Percentiles rank a stretch among this genome's conserved stretches.
Evolutionary conservation across 2,888 invertebrate genomes (phyloP).

Genomic region (Sylvicola cinctus): DNA sequence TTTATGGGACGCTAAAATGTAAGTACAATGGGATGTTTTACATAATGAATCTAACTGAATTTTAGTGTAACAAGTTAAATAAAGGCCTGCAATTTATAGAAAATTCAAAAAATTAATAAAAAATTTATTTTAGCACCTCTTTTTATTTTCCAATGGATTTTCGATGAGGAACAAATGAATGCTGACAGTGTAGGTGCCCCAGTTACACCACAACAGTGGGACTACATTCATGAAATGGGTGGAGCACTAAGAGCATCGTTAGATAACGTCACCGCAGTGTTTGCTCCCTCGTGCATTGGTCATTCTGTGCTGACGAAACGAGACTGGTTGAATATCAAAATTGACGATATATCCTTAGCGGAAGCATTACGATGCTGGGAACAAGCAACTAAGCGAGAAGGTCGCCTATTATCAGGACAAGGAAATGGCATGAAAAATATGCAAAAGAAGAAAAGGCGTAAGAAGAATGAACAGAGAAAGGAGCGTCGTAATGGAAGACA

Average conservation of each 20-base stretch:
- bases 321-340: constrained; percentile 71
- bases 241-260: constrained; percentile 63
- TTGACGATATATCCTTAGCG: constrained; percentile 65
- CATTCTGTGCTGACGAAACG: constrained; percentile 73
- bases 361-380: constrained; percentile 83
- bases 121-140: constrained; percentile 49
- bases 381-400: constrained; percentile 26
- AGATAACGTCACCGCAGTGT: constrained; percentile 68
- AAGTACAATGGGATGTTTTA: constrained; percentile 26
- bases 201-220: constrained; percentile 78
- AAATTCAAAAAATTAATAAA: neutral
- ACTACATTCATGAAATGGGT: constrained; percentile 80
- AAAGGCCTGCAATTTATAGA: neutral
- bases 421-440: constrained; percentile 13
- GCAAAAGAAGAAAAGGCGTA: constrained; percentile 2
- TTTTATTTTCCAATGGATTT: constrained; percentile 87
- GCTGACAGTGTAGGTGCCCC: constrained; percentile 83
- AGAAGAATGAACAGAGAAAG: constrained; percentile 3
- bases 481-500: constrained; percentile 1
- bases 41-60: neutral
- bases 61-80: too few species aligned
- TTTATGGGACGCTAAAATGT: constrained; percentile 71
- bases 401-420: constrained; percentile 4
- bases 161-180: constrained; percentile 86
- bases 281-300: constrained; percentile 84